Base-by-base conservation (phyloP, 2,113 vertebrate species). In the Spilogale gracilis region DNA sequence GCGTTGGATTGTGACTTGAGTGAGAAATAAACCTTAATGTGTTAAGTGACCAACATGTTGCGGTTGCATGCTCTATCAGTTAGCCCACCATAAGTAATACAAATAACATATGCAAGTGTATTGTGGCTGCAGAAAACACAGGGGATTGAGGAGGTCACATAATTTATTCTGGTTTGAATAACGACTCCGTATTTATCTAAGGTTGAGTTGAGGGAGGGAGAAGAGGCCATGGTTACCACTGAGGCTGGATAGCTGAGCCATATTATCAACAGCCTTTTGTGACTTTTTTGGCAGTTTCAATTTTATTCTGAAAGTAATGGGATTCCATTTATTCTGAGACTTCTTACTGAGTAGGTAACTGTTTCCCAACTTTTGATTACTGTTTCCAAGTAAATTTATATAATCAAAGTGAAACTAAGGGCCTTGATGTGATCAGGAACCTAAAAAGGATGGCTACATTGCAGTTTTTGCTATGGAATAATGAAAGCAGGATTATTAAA, bases 291-390 rank as follows among this genome's bases (percentile, higher is more conserved):
- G 85, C 60, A 56, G 12, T 82, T 97, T 91, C 17, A 60, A 38
- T 74, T 93, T 96, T 93, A 67, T 73, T 54, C 86, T 79, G 60
- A 81, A 91, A 86, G 25, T 61, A 85, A 79, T 8, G 25, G 5
- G n/a, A n/a, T 95, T 79, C 61, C 11, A 6, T 54, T 94, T 79
- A 82, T 92, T 65, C 30, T 30, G 43, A 79, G 18, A 93, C 20
- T 96, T 93, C 20, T 85, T 32, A 13, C 12, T 60, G 32, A 27
- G 25, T 27, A 95, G 1, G 43, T 45, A 92, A 81, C 4, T 30
- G 9, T 89, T 92, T 89, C 45, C 48, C 82, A 89, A 96, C 13
- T 78, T 96, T 30, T 82, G 25, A 96, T 61, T 92, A 88, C 12
- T 95, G 30, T 56, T 96, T 80, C 27, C 18, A 83, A 91, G 20